These are phyloP conservation scores for Hirundichthys speculiger DNA, from an alignment of 2,113 vertebrate genomes.

Conservation along the genomic window DNA sequence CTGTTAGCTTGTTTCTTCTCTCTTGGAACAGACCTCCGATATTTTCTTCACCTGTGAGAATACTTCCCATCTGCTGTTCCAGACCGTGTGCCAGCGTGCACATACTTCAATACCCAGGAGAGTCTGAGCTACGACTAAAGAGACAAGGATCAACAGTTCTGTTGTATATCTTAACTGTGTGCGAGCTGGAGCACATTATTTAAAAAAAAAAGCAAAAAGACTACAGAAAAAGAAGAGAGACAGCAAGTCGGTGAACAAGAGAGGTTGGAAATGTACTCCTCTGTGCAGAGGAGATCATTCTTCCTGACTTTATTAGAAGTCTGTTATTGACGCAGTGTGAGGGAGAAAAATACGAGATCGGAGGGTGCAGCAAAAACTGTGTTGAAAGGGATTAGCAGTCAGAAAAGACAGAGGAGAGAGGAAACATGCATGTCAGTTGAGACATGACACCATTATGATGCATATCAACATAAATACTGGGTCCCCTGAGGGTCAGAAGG, in stretches of 20 bases:
- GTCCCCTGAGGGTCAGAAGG: too few species aligned
- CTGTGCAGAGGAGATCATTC: slow-evolving; percentile 22
- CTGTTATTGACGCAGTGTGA: slow-evolving; percentile 5
- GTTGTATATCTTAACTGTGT: slow-evolving; percentile 35
- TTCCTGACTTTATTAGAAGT: slow-evolving; percentile 57
- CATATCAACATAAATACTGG: background rate
- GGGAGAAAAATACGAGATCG: slow-evolving; percentile 4
- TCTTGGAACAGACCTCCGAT: slow-evolving; percentile 43
- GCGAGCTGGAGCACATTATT: background rate
- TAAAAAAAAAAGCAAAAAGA: background rate
- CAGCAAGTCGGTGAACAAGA: background rate
- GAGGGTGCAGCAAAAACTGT: slow-evolving; percentile 16
- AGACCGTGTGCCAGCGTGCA: slow-evolving; percentile 43
- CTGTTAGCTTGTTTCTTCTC: slow-evolving; percentile 12
- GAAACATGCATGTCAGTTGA: background rate
- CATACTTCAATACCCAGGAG: slow-evolving; percentile 44
- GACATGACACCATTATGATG: background rate
- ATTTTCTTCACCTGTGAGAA: slow-evolving; percentile 45
- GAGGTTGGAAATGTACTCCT: slow-evolving; percentile 9
- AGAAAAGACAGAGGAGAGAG: slow-evolving; percentile 22
- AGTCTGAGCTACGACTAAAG: slow-evolving; percentile 22
- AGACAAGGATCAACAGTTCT: slow-evolving; percentile 47
- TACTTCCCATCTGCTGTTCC: slow-evolving; percentile 46
- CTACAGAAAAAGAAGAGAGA: background rate
- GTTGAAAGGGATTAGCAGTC: slow-evolving; percentile 35